phyloP scores from a whole-genome alignment of 2,797 vertebrate species.

The Parauchenoglanis ngamensis region DNA sequence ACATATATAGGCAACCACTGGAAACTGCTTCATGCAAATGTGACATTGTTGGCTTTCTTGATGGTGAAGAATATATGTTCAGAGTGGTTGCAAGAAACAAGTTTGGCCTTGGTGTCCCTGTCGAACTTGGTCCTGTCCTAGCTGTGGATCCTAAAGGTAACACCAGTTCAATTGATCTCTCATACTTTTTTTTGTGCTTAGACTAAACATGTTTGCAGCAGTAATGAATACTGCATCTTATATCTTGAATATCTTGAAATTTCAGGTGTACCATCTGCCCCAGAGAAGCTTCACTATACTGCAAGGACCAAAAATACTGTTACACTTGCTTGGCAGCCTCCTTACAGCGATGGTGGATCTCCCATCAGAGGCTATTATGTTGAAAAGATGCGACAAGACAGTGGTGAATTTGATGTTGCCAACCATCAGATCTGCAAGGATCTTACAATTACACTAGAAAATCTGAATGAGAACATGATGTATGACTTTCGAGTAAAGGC shows the following conservation, averaged over 20 bases:
- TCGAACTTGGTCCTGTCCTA: slow-evolving; percentile 91
- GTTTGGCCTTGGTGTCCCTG: slow-evolving; percentile 87
- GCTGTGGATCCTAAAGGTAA: slow-evolving; percentile 93
- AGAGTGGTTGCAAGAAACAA: slow-evolving; percentile 96
- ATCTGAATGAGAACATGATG: slow-evolving; percentile 88
- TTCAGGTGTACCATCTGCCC: slow-evolving; percentile 88
- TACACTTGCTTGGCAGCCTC: slow-evolving; percentile 89
- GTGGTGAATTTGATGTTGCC: slow-evolving; percentile 88
- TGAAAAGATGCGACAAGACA: slow-evolving; percentile 92
- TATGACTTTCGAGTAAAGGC: slow-evolving; percentile 95
- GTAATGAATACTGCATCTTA: slow-evolving; percentile 13
- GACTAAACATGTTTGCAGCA: neutral
- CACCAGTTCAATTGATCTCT: no score
- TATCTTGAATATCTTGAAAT: slow-evolving; percentile 5
- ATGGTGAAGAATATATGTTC: slow-evolving; percentile 93
- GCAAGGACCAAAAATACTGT: slow-evolving; percentile 85
- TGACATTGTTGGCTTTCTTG: slow-evolving; percentile 89
- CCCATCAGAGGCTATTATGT: slow-evolving; percentile 90
- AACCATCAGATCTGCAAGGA: slow-evolving; percentile 84
- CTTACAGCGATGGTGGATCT: slow-evolving; percentile 86
- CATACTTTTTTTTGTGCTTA: neutral
- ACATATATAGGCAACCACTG: slow-evolving; percentile 93
- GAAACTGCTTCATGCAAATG: slow-evolving; percentile 94
- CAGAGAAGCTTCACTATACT: slow-evolving; percentile 90
- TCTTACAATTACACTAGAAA: slow-evolving; percentile 82